These are phyloP conservation scores for Pavo muticus DNA, from an alignment of 2,113 vertebrate genomes.

Conservation along the genomic window DNA sequence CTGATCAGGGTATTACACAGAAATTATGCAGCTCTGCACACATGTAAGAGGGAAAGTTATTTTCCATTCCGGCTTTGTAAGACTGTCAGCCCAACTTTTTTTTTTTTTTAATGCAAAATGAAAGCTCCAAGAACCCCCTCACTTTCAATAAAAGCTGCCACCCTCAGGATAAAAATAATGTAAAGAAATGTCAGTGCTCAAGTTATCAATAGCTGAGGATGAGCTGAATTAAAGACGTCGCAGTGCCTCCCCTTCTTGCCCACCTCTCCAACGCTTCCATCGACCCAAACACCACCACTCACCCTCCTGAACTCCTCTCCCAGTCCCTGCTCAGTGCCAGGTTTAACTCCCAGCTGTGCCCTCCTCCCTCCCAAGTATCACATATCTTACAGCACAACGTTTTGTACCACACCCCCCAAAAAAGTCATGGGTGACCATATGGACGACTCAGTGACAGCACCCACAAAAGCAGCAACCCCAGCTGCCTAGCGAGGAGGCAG, in stretches of 20 bases:
- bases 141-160: conserved; percentile 73
- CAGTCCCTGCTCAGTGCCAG: not conserved
- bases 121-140: conserved; percentile 69
- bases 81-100: conserved; percentile 1
- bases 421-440: not conserved
- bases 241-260: conserved; percentile 2
- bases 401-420: not conserved
- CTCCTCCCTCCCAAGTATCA: not conserved
- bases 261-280: not conserved
- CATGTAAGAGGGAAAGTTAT: conserved; percentile 38
- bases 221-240: conserved; percentile 9
- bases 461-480: not conserved
- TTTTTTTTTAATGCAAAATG: conserved; percentile 18
- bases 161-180: conserved; percentile 72
- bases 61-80: conserved; percentile 3
- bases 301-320: not conserved
- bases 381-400: not conserved
- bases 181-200: conserved; percentile 67
- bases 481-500: not conserved
- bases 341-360: not conserved
- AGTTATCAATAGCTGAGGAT: conserved; percentile 60
- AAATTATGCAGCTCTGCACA: not conserved
- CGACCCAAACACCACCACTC: not conserved
- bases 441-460: not conserved
- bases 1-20: conserved; percentile 6